Conservation (phyloP, 2,888 invertebrate genomes). For the Pseudococcus jackbeardsleyi region DNA sequence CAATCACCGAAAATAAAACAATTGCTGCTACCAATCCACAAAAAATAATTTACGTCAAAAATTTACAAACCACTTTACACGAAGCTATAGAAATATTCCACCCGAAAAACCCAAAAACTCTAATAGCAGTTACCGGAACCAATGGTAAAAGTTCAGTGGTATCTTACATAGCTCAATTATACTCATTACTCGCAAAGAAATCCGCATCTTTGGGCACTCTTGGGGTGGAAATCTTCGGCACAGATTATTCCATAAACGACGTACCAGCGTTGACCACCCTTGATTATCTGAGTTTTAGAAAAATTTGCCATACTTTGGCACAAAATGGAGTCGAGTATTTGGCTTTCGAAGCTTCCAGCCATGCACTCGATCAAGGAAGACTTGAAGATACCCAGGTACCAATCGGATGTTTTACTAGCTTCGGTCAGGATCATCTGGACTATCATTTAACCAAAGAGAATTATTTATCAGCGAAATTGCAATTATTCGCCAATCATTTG, state of each 20-base stretch:
- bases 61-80: neutral
- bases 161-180: slow-evolving; percentile 15
- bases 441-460: slow-evolving; percentile 24
- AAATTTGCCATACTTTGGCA: no score
- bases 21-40: neutral
- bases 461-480: slow-evolving; percentile 46
- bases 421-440: slow-evolving; percentile 62
- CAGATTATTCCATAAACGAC: neutral
- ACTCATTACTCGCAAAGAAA: neutral
- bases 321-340: neutral
- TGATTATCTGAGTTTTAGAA: slow-evolving; percentile 20
- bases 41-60: slow-evolving; percentile 10
- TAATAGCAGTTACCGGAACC: slow-evolving; percentile 59
- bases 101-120: neutral
- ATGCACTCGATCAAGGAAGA: slow-evolving; percentile 56
- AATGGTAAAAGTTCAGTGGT: slow-evolving; percentile 59
- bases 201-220: slow-evolving; percentile 2
- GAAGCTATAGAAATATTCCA: slow-evolving; percentile 10
- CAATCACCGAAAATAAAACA: neutral
- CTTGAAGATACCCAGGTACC: neutral
- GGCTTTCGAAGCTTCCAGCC: slow-evolving; percentile 51
- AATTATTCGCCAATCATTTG: neutral
- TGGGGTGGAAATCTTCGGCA: neutral
- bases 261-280: neutral
- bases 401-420: slow-evolving; percentile 54